Base-by-base conservation (phyloP, 2,113 vertebrate genomes). In the Pedetes capensis region DNA sequence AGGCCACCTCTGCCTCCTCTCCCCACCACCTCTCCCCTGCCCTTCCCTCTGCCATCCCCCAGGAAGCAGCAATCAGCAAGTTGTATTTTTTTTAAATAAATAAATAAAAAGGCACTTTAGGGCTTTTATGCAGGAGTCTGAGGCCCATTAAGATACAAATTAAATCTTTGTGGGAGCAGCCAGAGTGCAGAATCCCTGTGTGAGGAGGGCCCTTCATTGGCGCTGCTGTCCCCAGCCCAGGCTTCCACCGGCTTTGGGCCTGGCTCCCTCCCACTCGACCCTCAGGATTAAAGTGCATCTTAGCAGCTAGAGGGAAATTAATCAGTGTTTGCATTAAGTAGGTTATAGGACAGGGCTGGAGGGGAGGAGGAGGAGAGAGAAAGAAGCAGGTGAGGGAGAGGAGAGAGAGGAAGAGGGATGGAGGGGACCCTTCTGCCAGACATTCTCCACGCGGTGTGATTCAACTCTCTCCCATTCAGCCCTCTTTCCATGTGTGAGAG, bases 131-230 rank as follows among this genome's bases (percentile, higher is more conserved):
- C 97, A 98, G 84, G 96, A 98, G 96, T 91, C 92, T 97, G 71
- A 32, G 84, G 88, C 97, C 98, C 98, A 98, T 98, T 98, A 98
- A 98, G 98, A 98, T 98, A 98, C 97, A 98, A 98, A 98, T 98
- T 97, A 98, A 98, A 98, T 97, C 96, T 96, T 98, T 97, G 96
- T 98, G 95, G 96, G 93, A 96, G 89, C 89, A 98, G 96, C 83
- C 91, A 92, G 97, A 98, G 96, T 98, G 97, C 95, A 49, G 94
- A 75, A 97, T 96, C 96, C 84, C 87, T 97, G 97, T 96, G 95
- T 95, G 95, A 97, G 97, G 90, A 97, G 92, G 57, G 78, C 94
- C 88, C 51, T 90, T 95, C 80, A 34, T 80, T 12, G 66, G 81
- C 42, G 9, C 14, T 1, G 39, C 96, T 37, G n/a, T 92, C 92